These are phyloP conservation scores for Clitarchus hookeri DNA, from an alignment of 2,888 invertebrate genomes.

Conservation along the genomic window DNA sequence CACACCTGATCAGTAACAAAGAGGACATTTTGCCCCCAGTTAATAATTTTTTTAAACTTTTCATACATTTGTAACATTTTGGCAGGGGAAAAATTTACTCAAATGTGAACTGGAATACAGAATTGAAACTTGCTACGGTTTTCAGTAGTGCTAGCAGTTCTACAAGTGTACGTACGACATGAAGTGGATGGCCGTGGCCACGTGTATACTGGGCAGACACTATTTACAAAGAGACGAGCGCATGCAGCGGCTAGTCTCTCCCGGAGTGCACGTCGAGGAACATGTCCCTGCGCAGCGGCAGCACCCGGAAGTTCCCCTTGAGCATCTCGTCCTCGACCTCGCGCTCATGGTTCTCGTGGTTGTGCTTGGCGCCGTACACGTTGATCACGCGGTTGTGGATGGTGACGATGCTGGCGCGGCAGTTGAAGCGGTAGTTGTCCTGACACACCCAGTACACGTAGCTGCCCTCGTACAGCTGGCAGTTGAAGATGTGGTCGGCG, in stretches of 20 bases:
- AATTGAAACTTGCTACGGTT: too few species aligned
- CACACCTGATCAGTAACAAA: too few species aligned
- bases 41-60: too few species aligned
- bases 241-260: not conserved
- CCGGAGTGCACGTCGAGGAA: not conserved
- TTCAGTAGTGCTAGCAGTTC: too few species aligned
- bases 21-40: too few species aligned
- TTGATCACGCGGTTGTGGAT: not conserved
- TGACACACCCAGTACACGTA: not conserved
- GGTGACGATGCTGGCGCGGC: not conserved
- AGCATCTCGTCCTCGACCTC: not conserved
- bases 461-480: not conserved
- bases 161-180: too few species aligned
- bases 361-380: not conserved
- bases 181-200: too few species aligned
- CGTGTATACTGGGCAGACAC: too few species aligned
- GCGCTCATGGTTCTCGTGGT: not conserved
- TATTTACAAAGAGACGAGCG: too few species aligned
- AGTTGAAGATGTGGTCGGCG: not conserved
- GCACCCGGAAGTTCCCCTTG: not conserved
- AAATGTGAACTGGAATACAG: too few species aligned
- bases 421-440: constrained; percentile 1
- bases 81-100: too few species aligned
- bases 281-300: constrained; percentile 14
- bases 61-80: too few species aligned